Evolutionary conservation across 1,140 invertebrate genomes (phyloP).

Genomic region (Papilio dardanus): DNA sequence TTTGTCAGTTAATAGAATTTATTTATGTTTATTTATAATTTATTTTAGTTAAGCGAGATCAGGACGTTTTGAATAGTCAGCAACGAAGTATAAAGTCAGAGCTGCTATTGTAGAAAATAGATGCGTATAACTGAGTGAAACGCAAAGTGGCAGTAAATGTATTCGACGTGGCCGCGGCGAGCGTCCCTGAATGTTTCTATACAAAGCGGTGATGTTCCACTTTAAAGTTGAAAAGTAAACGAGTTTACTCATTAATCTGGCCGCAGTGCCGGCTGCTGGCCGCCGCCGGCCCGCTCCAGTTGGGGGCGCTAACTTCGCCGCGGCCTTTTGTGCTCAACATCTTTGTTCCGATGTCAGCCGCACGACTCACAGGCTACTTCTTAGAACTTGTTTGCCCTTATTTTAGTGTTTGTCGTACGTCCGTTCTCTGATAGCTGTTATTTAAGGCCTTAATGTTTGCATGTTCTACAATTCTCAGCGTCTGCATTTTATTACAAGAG

Average conservation of each 20-base stretch:
- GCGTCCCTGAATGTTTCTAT: not conserved
- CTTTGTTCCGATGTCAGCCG: not conserved
- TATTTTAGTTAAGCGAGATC: too few relatives aligned
- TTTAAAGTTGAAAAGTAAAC: constrained; percentile 11
- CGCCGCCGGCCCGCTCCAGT: not conserved
- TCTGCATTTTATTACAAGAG: not conserved
- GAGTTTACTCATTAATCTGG: not conserved
- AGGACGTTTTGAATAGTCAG: too few relatives aligned
- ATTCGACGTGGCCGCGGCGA: not conserved
- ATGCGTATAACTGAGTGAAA: too few relatives aligned
- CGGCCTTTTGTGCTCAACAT: not conserved
- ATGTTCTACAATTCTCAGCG: too few relatives aligned
- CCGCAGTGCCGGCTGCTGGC: not conserved
- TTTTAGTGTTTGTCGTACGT: not conserved
- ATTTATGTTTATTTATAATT: too few relatives aligned
- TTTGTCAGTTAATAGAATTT: too few relatives aligned
- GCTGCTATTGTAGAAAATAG: too few relatives aligned
- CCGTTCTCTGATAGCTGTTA: not conserved
- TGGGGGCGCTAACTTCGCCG: not conserved
- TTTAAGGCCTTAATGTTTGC: too few relatives aligned
- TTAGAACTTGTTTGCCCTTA: not conserved
- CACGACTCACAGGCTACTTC: not conserved
- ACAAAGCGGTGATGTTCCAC: not conserved
- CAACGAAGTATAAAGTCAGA: too few relatives aligned
- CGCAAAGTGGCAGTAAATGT: not conserved